These are phyloP conservation scores for Pristionchus entomophagus DNA, from an alignment of 2,888 invertebrate genomes.

Conservation along the genomic window DNA sequence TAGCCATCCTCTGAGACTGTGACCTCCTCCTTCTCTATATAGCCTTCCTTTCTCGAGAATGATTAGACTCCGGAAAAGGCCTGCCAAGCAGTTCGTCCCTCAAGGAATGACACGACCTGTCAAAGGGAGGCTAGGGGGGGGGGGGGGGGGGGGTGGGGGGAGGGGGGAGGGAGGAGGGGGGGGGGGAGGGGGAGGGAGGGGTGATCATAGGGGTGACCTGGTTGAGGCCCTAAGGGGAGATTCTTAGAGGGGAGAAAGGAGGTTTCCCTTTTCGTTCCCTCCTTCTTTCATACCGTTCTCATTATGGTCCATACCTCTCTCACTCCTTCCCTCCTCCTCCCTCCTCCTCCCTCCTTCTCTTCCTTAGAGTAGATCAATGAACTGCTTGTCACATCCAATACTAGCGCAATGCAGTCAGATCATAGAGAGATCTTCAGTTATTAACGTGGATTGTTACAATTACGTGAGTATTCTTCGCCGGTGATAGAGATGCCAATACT, in stretches of 20 bases:
- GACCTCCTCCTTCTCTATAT: neutral
- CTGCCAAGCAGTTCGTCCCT: conserved; percentile 6
- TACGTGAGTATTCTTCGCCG: no score
- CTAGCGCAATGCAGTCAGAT: neutral
- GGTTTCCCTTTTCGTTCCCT: conserved; percentile 39
- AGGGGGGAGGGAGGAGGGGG: no score
- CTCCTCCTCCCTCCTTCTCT: neutral
- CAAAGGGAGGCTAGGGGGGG: neutral
- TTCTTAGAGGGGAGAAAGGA: conserved; percentile 31
- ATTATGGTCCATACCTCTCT: neutral
- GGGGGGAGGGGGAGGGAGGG: neutral
- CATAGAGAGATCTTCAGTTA: neutral
- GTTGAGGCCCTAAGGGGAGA: conserved; percentile 35
- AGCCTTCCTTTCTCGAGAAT: neutral
- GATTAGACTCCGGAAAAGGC: neutral
- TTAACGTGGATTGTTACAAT: neutral
- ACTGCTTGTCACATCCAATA: neutral
- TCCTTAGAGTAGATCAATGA: no score
- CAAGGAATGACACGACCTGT: conserved; percentile 27
- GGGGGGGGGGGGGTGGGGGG: no score
- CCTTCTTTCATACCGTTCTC: conserved; percentile 16
- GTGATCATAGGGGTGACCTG: conserved; percentile 29
- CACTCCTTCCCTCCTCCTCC: neutral
- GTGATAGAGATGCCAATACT: no score
- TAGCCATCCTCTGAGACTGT: neutral